Evolutionary conservation across 1,140 invertebrate genomes (phyloP).

Genomic region (Lepidurus arcticus): DNA sequence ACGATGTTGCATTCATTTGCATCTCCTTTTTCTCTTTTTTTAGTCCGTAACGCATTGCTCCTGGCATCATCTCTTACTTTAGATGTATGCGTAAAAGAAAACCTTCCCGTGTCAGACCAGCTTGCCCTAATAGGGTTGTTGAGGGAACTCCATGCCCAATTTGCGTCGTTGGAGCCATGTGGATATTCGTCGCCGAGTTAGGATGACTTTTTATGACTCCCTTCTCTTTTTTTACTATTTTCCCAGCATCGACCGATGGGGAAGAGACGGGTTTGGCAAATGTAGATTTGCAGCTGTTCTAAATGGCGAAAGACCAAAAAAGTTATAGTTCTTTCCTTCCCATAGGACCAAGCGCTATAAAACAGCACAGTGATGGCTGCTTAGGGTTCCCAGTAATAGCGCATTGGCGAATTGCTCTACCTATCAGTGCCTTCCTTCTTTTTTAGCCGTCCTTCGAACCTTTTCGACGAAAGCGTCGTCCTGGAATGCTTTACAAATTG

Average conservation of each 20-base stretch:
- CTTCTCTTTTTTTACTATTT: neutral
- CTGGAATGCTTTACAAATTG: neutral
- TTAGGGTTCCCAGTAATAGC: neutral
- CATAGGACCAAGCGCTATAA: neutral
- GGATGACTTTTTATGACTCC: neutral
- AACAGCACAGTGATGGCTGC: conserved; percentile 12
- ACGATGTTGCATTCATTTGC: conserved; percentile 18
- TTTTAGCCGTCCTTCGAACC: neutral
- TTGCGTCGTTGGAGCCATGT: conserved; percentile 5
- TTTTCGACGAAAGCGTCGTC: neutral
- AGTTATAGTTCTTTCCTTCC: neutral
- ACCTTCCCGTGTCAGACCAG: neutral
- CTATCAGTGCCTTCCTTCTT: neutral
- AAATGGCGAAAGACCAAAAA: neutral
- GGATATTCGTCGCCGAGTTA: conserved; percentile 21
- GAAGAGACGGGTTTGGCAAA: conserved; percentile 4
- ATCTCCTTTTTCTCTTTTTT: neutral
- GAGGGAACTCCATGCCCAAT: conserved; percentile 3
- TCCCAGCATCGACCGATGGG: neutral
- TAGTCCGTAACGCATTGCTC: neutral
- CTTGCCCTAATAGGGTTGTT: conserved; percentile 9
- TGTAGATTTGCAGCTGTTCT: conserved; percentile 11
- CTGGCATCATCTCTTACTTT: neutral
- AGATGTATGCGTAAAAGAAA: neutral
- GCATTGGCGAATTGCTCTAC: neutral